Evolutionary conservation across 2,888 invertebrate genomes (phyloP).

Genomic region (Loripinus fragilis): DNA sequence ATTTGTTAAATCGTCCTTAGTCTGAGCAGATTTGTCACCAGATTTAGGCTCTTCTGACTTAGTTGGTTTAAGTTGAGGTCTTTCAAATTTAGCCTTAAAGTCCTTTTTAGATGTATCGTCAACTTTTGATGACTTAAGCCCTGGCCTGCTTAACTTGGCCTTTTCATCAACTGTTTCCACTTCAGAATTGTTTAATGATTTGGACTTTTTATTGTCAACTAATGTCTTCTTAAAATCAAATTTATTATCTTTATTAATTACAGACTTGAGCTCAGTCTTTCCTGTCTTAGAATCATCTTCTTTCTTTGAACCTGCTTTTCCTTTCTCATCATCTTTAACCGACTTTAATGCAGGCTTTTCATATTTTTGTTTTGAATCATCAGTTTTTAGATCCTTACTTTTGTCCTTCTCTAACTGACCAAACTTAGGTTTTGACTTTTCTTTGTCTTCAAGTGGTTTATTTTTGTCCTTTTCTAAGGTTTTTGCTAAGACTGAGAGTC

Average conservation of each 20-base stretch:
- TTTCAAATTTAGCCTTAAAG: conserved; percentile 44
- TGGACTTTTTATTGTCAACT: background rate
- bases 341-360: conserved; percentile 17
- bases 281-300: background rate
- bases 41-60: conserved; percentile 21
- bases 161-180: conserved; percentile 15
- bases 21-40: background rate
- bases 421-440: background rate
- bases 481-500: background rate
- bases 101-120: conserved; percentile 18
- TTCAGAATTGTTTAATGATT: conserved; percentile 11
- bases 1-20: conserved; percentile 10
- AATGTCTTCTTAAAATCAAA: background rate
- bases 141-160: conserved; percentile 22
- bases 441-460: conserved; percentile 1
- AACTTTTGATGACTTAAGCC: conserved; percentile 16
- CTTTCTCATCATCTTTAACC: conserved; percentile 24
- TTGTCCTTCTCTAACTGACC: background rate
- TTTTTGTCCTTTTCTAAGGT: background rate
- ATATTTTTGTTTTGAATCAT: conserved; percentile 26
- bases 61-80: conserved; percentile 34
- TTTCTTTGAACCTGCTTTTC: background rate
- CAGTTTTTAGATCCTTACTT: conserved; percentile 19
- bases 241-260: background rate
- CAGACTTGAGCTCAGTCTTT: background rate